A percentile compares a stretch with the other conserved stretches of the same genome.
These are phyloP conservation scores for Lamprotornis superbus DNA, from an alignment of 2,113 vertebrate species.

Conservation along the genomic window DNA sequence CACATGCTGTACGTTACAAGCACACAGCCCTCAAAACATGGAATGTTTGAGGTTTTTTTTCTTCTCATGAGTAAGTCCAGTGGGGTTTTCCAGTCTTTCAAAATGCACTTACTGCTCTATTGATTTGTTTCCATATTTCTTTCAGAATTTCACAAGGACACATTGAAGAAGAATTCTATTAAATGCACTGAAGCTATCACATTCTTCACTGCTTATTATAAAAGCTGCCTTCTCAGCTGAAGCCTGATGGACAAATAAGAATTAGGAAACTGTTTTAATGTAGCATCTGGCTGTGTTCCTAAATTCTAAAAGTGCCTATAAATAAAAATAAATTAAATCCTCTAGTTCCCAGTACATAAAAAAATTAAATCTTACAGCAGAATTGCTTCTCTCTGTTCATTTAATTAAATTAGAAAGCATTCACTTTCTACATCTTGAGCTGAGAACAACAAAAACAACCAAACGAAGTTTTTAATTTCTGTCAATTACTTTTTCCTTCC, in stretches of 20 bases:
- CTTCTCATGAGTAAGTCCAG: background rate
- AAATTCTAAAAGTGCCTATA: slow-evolving; percentile 43
- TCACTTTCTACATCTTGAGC: background rate
- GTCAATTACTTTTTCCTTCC: background rate
- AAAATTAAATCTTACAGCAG: slow-evolving; percentile 28
- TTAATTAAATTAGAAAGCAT: slow-evolving; percentile 59
- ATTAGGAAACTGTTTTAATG: slow-evolving; percentile 61
- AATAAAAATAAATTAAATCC: slow-evolving; percentile 52
- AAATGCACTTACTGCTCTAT: background rate
- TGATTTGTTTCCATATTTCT: slow-evolving; percentile 19
- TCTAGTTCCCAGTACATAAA: slow-evolving; percentile 18
- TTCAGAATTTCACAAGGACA: slow-evolving; percentile 51
- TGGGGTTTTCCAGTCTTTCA: slow-evolving; percentile 21
- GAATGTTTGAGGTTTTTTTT: background rate
- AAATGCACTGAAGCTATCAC: slow-evolving; percentile 18
- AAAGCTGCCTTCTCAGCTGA: slow-evolving; percentile 63
- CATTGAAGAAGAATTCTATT: slow-evolving; percentile 22
- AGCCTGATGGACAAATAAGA: slow-evolving; percentile 41
- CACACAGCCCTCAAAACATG: background rate
- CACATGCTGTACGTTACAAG: background rate
- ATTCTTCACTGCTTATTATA: slow-evolving; percentile 33
- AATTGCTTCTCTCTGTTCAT: background rate
- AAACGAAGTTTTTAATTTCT: background rate
- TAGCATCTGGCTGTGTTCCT: slow-evolving; percentile 41
- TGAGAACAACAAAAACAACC: background rate